These are phyloP conservation scores for Agonopterix subpropinquella DNA, from an alignment of 2,888 invertebrate genomes.

Conservation along the genomic window DNA sequence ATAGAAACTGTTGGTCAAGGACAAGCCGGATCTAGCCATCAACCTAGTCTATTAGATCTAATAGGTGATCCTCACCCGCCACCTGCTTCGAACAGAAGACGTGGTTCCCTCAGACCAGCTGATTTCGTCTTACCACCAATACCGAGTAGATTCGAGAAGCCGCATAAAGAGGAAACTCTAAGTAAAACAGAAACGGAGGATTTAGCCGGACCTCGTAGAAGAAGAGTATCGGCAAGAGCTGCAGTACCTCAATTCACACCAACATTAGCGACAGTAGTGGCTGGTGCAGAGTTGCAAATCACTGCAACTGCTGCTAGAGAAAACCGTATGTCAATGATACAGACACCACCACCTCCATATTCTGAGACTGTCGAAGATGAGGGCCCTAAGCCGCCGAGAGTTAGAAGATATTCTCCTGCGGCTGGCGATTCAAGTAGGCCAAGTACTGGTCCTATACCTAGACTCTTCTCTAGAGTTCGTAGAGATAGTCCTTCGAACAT, in stretches of 20 bases:
- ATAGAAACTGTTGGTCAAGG: constrained; percentile 63
- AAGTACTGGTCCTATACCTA: constrained; percentile 53
- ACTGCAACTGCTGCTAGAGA: constrained; percentile 62
- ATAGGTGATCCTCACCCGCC: constrained; percentile 24
- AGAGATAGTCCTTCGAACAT: constrained; percentile 46
- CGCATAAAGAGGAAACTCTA: constrained; percentile 21
- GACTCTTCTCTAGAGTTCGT: constrained; percentile 60
- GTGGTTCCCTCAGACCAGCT: constrained; percentile 47
- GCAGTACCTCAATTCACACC: constrained; percentile 63
- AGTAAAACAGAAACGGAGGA: constrained; percentile 41
- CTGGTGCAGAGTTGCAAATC: constrained; percentile 60
- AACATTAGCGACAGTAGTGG: constrained; percentile 62
- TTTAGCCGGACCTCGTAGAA: constrained; percentile 44
- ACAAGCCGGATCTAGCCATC: constrained; percentile 19
- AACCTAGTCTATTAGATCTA: constrained; percentile 41
- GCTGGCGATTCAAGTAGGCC: constrained; percentile 48
- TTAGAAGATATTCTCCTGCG: constrained; percentile 62
- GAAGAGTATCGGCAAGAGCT: constrained; percentile 60
- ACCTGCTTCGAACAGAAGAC: constrained; percentile 31
- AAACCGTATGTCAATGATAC: constrained; percentile 59
- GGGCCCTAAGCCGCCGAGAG: constrained; percentile 39
- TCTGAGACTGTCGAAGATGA: constrained; percentile 44
- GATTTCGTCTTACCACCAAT: constrained; percentile 44
- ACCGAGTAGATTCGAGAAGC: constrained; percentile 31
- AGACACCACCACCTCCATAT: constrained; percentile 66